Base-by-base conservation (phyloP, 2,113 vertebrate species). In the Ranitomeya imitator region DNA sequence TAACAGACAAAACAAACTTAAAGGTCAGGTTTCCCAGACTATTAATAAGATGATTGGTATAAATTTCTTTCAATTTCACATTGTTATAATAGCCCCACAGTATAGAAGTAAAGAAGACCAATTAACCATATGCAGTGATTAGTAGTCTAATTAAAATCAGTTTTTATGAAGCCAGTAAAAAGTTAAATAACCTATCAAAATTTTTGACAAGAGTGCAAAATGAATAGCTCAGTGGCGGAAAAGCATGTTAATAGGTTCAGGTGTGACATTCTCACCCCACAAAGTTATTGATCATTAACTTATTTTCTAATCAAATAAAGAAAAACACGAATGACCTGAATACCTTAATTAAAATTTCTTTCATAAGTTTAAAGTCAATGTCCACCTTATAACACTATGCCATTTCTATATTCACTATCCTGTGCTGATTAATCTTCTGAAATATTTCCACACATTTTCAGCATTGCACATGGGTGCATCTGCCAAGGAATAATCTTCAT, bases 271-370 rank as follows among this genome's bases (percentile, higher is more conserved):
- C 15, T 14, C 55, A 31, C 8, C 18, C n/a, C 79, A 80, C 31
- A 59, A 80, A 54, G 16, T 26, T 19, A 80, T 80, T 80, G 78
- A 80, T 80, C 79, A 60, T 31, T 14, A 80, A 31, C 79, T 80
- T 80, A 13, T 60, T 59, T 16, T 60, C 7, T 80, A 60, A 60
- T 80, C 31, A 60, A 60, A 23, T 37, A 80, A 79, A 59, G 9
- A 9, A 80, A 60, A 31, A 18, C 55, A 37, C 18, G 55, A 80
- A 60, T 23, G 55, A 60, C 9, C 79, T 18, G 31, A 18, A 60
- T 16, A 19, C 3, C 0, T 14, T 18, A 45, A 74, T 18, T 18
- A 74, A 74, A 74, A 73, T 37, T 16, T 73, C 69, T 37, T 0
- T 73, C 10, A 73, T 16, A 15, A 73, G 26, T 6, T 37, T 31